phyloP scores from a whole-genome alignment of 2,797 vertebrate species.

The Myotis myotis region DNA sequence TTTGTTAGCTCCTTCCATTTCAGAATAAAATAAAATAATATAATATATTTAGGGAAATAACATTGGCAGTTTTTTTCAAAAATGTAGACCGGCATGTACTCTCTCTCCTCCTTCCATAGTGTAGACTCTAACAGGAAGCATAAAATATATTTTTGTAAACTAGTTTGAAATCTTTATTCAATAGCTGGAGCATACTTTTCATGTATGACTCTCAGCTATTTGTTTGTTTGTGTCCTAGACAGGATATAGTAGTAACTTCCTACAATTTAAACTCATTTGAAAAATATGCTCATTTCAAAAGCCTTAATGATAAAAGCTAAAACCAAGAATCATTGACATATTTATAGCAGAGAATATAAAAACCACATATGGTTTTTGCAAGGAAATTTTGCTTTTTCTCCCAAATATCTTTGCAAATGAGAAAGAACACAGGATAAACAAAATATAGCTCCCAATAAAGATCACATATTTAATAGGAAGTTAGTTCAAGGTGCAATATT shows the following conservation, averaged over 20 bases:
- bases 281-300: not conserved
- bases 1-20: not conserved
- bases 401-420: not conserved
- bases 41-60: not conserved
- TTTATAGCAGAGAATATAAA: constrained; percentile 20
- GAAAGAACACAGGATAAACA: not conserved
- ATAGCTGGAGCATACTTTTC: not conserved
- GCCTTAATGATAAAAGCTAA: constrained; percentile 44
- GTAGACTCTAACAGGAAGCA: constrained; percentile 21
- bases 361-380: not conserved
- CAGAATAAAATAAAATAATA: not conserved
- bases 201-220: constrained; percentile 27
- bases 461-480: not conserved
- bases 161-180: constrained; percentile 7
- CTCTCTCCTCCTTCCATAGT: not conserved
- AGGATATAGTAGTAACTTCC: not conserved
- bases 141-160: constrained; percentile 38
- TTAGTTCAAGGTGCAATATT: not conserved
- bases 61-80: not conserved
- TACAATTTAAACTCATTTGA: constrained; percentile 67
- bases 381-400: not conserved
- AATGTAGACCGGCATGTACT: not conserved
- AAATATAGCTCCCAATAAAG: not conserved
- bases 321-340: constrained; percentile 10
- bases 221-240: not conserved